Evolutionary conservation across 2,113 vertebrate genomes (phyloP), one percentile per base, ranked within the genome.

Genomic region (Lophura nycthemera): DNA sequence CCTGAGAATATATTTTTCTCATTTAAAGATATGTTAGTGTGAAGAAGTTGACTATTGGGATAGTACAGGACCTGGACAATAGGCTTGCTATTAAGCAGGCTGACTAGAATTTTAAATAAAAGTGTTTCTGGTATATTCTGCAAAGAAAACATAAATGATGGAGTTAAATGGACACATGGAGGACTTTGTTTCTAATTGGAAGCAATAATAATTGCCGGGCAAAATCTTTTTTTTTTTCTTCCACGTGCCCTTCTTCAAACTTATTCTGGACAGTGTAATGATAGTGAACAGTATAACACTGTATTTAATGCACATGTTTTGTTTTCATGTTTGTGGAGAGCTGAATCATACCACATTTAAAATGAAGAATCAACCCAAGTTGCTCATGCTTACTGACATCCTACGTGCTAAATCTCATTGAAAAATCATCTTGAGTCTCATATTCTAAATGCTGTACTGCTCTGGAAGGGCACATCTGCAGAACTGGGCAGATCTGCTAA

Each of bases 361-460:
- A 61, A 56, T 48, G 83, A 78, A 61, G 27, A 59, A 47, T 34
- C 65, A 56, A 15, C 13, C 9, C 7, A 2, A 16, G 6, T 43
- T 70, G 29, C 17, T 79, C 13, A 36, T 59, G 27, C 21, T 80
- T 45, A 36, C 42, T 66, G 67, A 32, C 5, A 40, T 45, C 8
- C 2, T 43, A 2, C 42, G 59, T 63, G 10, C 29, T 61, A 27
- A 11, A 11, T 57, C 0, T 0, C 24, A 24, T 4, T 22, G 64
- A 43, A 86, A 86, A 82, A 76, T 38, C 18, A 25, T 17, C 40
- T 17, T 66, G 14, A 25, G 17, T 7, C 3, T 86, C 22, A 3
- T 13, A 61, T 64, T 75, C 29, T 27, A 57, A 59, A 67, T 40
- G 21, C 25, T 43, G 47, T 27, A 5, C 21, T 13, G 20, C 12